Percentiles rank a stretch among this genome's conserved stretches.
phyloP scores from a whole-genome alignment of 1,140 invertebrate genomes.

The Drosophila grimshawi region DNA sequence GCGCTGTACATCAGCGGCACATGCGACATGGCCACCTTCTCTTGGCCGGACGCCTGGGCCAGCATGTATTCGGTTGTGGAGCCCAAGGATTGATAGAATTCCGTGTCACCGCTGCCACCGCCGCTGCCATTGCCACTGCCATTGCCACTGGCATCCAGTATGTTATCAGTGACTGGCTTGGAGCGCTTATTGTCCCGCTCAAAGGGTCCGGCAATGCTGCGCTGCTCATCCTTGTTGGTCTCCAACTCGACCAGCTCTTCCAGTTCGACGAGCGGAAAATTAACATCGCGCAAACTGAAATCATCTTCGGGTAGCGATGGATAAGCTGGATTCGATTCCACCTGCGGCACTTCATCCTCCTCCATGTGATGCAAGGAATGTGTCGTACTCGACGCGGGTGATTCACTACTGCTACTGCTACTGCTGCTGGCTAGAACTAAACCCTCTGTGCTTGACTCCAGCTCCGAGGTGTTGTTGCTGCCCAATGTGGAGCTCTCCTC shows the following conservation, averaged over 20 bases:
- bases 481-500: conserved; percentile 7
- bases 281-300: conserved; percentile 76
- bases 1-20: conserved; percentile 70
- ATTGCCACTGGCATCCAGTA: conserved; percentile 58
- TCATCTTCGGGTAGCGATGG: conserved; percentile 79
- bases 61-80: conserved; percentile 35
- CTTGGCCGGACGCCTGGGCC: conserved; percentile 10
- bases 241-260: conserved; percentile 67
- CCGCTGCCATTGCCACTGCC: conserved; percentile 65
- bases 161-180: conserved; percentile 49
- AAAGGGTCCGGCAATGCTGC: conserved; percentile 60
- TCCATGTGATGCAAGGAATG: conserved; percentile 64
- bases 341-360: conserved; percentile 73
- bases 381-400: conserved; percentile 27
- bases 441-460: conserved; percentile 51
- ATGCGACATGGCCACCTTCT: conserved; percentile 3
- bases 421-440: conserved; percentile 24
- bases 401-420: conserved; percentile 38
- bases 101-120: conserved; percentile 66
- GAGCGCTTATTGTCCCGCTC: conserved; percentile 50
- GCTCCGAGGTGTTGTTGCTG: conserved; percentile 8
- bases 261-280: conserved; percentile 71
- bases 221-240: conserved; percentile 60
- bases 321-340: conserved; percentile 80
- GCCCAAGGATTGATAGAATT: conserved; percentile 33